Conservation (phyloP, 2,888 invertebrate genomes). For the Caenorhabditis sp. region DNA sequence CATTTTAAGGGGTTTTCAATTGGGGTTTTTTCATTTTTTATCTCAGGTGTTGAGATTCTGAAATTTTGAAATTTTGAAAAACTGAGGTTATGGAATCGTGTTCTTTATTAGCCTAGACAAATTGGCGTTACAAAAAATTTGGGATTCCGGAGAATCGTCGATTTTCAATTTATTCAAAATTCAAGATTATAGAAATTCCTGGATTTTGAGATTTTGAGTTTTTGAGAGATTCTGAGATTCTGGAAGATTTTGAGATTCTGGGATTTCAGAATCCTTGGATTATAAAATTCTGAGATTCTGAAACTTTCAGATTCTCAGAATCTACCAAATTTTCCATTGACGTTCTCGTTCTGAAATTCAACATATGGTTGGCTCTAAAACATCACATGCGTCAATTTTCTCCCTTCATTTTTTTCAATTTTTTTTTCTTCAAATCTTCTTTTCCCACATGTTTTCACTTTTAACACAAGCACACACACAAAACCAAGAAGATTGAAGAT, state of each 20-base stretch:
- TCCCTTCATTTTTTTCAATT: background rate
- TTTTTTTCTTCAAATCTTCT: conserved; percentile 1
- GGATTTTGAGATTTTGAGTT: background rate
- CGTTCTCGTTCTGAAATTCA: background rate
- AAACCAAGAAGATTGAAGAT: conserved; percentile 5
- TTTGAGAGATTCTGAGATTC: background rate
- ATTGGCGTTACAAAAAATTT: too few species aligned
- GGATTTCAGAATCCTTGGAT: too few species aligned
- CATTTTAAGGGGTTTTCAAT: too few species aligned
- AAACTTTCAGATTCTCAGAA: background rate
- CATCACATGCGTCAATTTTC: conserved; percentile 3
- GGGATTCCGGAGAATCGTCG: too few species aligned
- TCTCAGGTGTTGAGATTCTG: too few species aligned
- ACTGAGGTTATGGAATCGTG: too few species aligned
- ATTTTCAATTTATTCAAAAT: too few species aligned
- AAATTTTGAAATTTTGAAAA: too few species aligned
- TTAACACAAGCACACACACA: conserved; percentile 1
- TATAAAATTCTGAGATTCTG: too few species aligned
- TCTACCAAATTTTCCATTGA: background rate
- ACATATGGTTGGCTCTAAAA: conserved; percentile 39
- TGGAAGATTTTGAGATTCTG: background rate
- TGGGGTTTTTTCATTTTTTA: too few species aligned
- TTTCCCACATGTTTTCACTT: conserved; percentile 49
- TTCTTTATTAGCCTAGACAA: too few species aligned
- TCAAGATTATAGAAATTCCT: too few species aligned